Conservation (phyloP, 1,140 invertebrate species). For the Macrotrachela quadricornifera region DNA sequence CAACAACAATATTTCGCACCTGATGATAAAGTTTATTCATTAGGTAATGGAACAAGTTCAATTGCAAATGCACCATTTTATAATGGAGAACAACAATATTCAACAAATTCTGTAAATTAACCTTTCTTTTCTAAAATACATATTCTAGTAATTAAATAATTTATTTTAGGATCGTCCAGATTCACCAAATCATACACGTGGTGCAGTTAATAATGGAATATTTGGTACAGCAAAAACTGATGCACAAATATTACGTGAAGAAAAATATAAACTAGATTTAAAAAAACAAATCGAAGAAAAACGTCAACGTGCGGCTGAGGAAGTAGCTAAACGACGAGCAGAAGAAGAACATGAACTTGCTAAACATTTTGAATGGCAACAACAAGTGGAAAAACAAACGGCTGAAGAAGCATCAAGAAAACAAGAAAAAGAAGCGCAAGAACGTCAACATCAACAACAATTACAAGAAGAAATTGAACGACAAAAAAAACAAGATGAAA, state of each 20-base stretch:
- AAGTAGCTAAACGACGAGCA: not conserved
- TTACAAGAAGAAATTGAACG: too few species aligned
- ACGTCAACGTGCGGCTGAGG: constrained; percentile 6
- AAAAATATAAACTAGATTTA: constrained; percentile 9
- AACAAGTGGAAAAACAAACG: too few species aligned
- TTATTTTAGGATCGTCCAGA: constrained; percentile 13
- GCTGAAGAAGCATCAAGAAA: too few species aligned
- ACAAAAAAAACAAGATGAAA: too few species aligned
- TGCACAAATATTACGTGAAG: constrained; percentile 6
- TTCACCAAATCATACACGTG: constrained; percentile 18
- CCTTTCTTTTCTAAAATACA: constrained; percentile 8
- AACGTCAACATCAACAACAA: too few species aligned
- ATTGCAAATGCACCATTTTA: not conserved
- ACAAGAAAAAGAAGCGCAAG: too few species aligned
- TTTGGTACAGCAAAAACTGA: constrained; percentile 17
- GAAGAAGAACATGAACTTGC: not conserved
- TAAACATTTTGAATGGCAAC: too few species aligned
- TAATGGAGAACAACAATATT: not conserved
- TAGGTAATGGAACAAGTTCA: not conserved
- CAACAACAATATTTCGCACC: not conserved
- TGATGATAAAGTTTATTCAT: not conserved
- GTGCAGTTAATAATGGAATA: constrained; percentile 24
- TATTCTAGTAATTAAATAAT: constrained; percentile 16
- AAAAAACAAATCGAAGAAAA: constrained; percentile 10
- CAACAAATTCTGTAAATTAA: not conserved